phyloP scores from a whole-genome alignment of 1,140 invertebrate genomes.

The Pseudomyrmex dendroicus region DNA sequence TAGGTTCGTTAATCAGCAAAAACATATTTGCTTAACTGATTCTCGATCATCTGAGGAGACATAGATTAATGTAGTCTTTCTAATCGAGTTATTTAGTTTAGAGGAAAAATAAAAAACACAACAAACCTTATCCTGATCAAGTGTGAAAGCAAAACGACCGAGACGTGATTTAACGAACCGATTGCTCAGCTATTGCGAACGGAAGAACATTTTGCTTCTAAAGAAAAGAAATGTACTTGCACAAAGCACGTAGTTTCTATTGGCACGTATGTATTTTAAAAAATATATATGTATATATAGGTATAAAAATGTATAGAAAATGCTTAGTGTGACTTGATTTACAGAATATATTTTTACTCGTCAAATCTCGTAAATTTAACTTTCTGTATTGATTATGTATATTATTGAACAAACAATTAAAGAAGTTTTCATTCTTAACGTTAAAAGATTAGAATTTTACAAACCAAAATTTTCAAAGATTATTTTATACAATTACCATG shows the following conservation, averaged over 20 bases:
- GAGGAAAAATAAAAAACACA: constrained; percentile 17
- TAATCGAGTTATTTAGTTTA: constrained; percentile 14
- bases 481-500: background rate
- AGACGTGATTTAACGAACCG: constrained; percentile 25
- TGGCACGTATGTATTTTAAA: constrained; percentile 7
- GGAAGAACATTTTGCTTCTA: background rate
- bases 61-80: constrained; percentile 28
- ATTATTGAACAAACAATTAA: background rate
- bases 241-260: background rate
- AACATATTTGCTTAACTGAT: constrained; percentile 2
- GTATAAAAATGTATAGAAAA: background rate
- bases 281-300: background rate
- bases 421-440: too few relatives aligned
- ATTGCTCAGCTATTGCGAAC: constrained; percentile 8
- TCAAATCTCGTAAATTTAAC: background rate
- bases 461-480: background rate
- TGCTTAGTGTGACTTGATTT: background rate
- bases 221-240: constrained; percentile 17
- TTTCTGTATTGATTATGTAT: background rate
- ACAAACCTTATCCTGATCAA: background rate
- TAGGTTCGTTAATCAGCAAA: constrained; percentile 20
- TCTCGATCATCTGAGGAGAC: background rate
- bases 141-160: constrained; percentile 16
- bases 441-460: background rate
- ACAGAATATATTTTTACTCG: background rate